Evolutionary conservation across 2,797 vertebrate species (phyloP), one percentile per base, ranked within the genome.

Genomic region (Geotrypetes seraphini): DNA sequence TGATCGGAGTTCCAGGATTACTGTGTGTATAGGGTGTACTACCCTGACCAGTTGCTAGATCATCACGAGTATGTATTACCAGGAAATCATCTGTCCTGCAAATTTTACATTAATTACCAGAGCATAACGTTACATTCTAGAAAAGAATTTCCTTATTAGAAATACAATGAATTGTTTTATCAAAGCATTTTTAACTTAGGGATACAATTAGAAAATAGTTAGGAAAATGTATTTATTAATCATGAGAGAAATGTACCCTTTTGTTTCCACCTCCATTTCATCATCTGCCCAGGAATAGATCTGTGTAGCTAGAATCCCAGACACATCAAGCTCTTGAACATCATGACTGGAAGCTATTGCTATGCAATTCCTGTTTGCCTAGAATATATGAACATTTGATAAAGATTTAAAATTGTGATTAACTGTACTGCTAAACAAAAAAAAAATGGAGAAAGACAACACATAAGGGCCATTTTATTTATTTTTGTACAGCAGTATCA

Each of bases 281-380:
- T 99, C 96, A 51, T 97, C 96, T 37, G 97, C 86, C 96, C 96
- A 99, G 22, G 93, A 90, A 53, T 95, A 74, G 54, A 96, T 91
- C 37, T 97, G 91, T 4, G 95, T 97, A 56, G 93, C 88, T 50
- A 98, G 73, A 73, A 98, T 97, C 22, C 91, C 86, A 59, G 96
- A 97, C 69, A 99, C 91, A 57, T 99, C 94, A 57, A 99, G 47
- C 73, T 99, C 96, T 71, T 97, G 93, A 77, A 98, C 89, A 70
- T 99, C 93, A 53, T 97, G 96, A 53, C 90, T 94, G 2, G 95
- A 98, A 49, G 96, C 95, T 52, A 97, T 88, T 57, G 92, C 96
- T 75, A 99, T 83, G 74, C 96, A 98, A 68, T 97, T 97, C 28
- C 91, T 87, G 72, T 97, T 99, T 34, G 96, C 96, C 95, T 99